A percentile compares a stretch with the other conserved stretches of the same genome.
Conservation (phyloP, 2,797 vertebrate species). For the Gallinago stenura region DNA sequence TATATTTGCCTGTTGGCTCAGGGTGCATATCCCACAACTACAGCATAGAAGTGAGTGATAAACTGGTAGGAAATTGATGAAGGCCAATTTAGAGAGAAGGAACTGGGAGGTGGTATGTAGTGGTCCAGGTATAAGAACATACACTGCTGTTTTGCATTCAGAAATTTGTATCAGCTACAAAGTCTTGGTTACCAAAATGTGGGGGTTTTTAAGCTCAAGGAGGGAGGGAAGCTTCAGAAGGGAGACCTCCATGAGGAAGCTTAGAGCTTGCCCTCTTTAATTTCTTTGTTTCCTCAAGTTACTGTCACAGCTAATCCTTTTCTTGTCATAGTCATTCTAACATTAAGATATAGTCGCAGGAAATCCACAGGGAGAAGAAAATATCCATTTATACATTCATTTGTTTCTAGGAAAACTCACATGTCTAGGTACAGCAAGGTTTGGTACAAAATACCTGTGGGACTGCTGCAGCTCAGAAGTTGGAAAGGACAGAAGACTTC, state of each 20-base stretch:
- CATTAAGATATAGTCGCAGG: background rate
- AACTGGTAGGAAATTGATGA: background rate
- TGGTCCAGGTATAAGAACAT: background rate
- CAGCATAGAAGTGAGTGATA: background rate
- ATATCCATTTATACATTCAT: background rate
- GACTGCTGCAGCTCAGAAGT: background rate
- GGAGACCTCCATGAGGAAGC: background rate
- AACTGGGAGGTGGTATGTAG: background rate
- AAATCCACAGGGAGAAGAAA: background rate
- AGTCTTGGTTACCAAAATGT: background rate
- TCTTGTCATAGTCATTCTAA: background rate
- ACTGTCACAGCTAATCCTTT: background rate
- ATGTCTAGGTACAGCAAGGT: background rate
- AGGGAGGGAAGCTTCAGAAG: background rate
- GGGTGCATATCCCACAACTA: conserved; percentile 2
- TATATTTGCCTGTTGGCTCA: conserved; percentile 3
- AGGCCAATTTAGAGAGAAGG: background rate
- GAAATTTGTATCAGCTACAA: background rate
- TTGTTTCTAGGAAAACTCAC: background rate
- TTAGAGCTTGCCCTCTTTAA: background rate
- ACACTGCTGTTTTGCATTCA: background rate
- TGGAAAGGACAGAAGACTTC: background rate
- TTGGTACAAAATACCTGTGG: background rate
- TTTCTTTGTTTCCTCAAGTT: background rate
- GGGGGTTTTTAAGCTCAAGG: background rate